Percentiles rank a stretch among this genome's conserved stretches.
Conservation (phyloP, 2,888 invertebrate species). For the Sisyra terminalis region DNA sequence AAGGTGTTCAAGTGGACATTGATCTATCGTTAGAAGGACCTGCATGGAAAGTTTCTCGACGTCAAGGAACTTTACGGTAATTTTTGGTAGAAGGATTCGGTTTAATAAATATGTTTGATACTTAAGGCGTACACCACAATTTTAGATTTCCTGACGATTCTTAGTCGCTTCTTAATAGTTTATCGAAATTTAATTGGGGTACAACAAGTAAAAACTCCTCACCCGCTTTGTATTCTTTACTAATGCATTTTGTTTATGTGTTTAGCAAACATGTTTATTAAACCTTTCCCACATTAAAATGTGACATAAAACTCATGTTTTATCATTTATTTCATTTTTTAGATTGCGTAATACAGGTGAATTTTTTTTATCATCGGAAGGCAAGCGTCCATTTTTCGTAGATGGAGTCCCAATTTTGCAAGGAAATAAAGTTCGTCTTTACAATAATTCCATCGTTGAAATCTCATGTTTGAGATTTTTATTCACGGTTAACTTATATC, state of each 20-base stretch:
- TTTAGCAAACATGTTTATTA: too few relatives aligned
- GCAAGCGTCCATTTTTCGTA: slow-evolving; percentile 84
- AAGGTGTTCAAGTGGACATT: slow-evolving; percentile 81
- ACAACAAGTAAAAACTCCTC: too few relatives aligned
- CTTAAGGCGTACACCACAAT: too few relatives aligned
- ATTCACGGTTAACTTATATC: slow-evolving; percentile 82
- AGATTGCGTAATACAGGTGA: slow-evolving; percentile 82
- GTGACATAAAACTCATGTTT: too few relatives aligned
- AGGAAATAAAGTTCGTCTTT: slow-evolving; percentile 78
- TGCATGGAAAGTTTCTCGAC: slow-evolving; percentile 80
- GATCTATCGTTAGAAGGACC: slow-evolving; percentile 89
- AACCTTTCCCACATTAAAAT: too few relatives aligned
- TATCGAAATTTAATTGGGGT: too few relatives aligned
- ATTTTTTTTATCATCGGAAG: slow-evolving; percentile 89
- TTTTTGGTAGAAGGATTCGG: too few relatives aligned
- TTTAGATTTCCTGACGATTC: too few relatives aligned
- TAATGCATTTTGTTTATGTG: too few relatives aligned
- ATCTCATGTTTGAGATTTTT: slow-evolving; percentile 84
- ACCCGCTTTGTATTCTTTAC: too few relatives aligned
- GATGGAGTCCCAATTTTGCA: slow-evolving; percentile 81
- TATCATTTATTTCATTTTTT: slow-evolving; percentile 12
- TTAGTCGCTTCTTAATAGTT: too few relatives aligned
- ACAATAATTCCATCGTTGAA: slow-evolving; percentile 91
- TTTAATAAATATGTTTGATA: too few relatives aligned
- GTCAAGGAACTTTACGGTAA: slow-evolving; percentile 73